These are phyloP conservation scores for Apodemia mormo DNA, from an alignment of 2,888 invertebrate genomes.

Conservation along the genomic window DNA sequence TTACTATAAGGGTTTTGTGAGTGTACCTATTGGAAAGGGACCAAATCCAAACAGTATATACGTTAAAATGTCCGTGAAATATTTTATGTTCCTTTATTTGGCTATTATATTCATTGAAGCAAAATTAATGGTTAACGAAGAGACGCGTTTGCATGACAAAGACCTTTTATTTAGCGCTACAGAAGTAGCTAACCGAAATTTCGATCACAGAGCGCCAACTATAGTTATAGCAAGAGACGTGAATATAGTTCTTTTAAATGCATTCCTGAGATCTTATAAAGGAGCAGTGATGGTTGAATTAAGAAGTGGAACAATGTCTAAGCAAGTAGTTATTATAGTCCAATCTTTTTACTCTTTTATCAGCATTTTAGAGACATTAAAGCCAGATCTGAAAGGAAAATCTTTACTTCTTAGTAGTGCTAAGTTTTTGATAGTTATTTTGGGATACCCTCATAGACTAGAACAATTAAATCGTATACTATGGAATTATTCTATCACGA, in stretches of 20 bases:
- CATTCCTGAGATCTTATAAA: conserved; percentile 51
- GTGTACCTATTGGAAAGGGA: too few relatives aligned
- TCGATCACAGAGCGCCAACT: conserved; percentile 50
- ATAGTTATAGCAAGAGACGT: conserved; percentile 52
- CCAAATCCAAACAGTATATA: neutral
- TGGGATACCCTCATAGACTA: conserved; percentile 47
- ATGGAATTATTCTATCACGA: conserved; percentile 55
- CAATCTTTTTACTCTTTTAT: conserved; percentile 53
- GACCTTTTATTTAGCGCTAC: conserved; percentile 47
- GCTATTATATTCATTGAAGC: neutral
- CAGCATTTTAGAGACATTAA: conserved; percentile 48
- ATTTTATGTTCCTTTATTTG: neutral
- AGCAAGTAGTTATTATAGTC: conserved; percentile 57
- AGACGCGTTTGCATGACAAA: neutral
- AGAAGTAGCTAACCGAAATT: conserved; percentile 55
- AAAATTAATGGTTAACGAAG: neutral
- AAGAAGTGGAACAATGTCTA: conserved; percentile 43
- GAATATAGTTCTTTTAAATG: conserved; percentile 44
- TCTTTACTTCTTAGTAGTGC: conserved; percentile 53
- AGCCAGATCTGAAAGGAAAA: conserved; percentile 58
- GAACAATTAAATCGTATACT: conserved; percentile 51
- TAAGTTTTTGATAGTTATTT: conserved; percentile 53
- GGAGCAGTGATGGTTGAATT: conserved; percentile 56
- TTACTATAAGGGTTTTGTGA: neutral
- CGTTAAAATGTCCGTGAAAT: neutral